Evolutionary conservation across 2,113 vertebrate species (phyloP).

Genomic region (Aplodontia rufa): DNA sequence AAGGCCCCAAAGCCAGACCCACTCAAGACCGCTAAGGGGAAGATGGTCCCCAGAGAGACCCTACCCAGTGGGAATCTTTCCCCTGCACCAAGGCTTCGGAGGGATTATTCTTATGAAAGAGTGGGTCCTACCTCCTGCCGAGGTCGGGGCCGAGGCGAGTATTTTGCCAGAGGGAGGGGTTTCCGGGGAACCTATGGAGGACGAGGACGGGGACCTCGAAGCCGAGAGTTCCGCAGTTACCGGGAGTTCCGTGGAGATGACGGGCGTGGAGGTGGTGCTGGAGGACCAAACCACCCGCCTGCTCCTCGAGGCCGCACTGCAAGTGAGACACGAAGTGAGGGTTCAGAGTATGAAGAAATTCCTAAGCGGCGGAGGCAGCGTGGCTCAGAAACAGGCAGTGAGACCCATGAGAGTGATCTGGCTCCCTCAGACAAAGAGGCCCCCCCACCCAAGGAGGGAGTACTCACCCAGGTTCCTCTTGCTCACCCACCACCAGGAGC

Average conservation of each 20-base stretch:
- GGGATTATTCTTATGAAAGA: conserved; percentile 89
- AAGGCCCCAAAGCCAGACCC: conserved; percentile 69
- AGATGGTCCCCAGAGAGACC: conserved; percentile 80
- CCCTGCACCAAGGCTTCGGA: conserved; percentile 74
- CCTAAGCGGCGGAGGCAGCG: conserved; percentile 93
- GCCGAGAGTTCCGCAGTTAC: conserved; percentile 90
- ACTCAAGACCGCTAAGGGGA: conserved; percentile 69
- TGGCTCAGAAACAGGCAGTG: conserved; percentile 93
- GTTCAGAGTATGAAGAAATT: conserved; percentile 94
- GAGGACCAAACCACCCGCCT: conserved; percentile 82
- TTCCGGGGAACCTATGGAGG: conserved; percentile 86
- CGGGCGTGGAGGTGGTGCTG: conserved; percentile 73
- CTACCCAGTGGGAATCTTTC: conserved; percentile 68
- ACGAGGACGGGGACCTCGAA: conserved; percentile 85
- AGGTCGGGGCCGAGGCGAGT: conserved; percentile 89
- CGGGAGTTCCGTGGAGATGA: conserved; percentile 86
- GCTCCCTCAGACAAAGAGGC: conserved; percentile 92
- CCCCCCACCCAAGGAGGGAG: conserved; percentile 76
- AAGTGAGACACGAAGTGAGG: conserved; percentile 94
- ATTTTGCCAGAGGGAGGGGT: conserved; percentile 90
- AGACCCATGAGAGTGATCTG: conserved; percentile 89
- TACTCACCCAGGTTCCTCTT: conserved; percentile 55
- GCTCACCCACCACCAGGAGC: conserved; percentile 49
- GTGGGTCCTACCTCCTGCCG: conserved; percentile 80
- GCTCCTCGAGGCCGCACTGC: conserved; percentile 88